Evolutionary conservation across 2,888 invertebrate species (phyloP).

Genomic region (Drosophila kambysellisi): DNA sequence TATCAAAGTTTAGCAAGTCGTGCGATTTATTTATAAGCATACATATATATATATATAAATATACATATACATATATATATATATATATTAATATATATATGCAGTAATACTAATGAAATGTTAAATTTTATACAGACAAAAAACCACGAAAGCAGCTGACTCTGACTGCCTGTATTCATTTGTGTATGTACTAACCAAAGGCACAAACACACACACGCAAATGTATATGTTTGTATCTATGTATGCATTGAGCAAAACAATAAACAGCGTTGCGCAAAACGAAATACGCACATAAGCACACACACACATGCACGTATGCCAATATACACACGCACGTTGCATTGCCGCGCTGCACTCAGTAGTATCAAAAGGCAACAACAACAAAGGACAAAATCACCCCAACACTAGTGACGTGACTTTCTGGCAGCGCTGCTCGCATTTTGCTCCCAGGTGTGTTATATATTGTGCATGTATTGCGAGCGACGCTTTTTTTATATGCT

Average conservation of each 20-base stretch:
- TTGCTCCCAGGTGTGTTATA: conserved; percentile 57
- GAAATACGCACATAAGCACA: conserved; percentile 38
- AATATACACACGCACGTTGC: conserved; percentile 25
- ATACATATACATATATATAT: background rate
- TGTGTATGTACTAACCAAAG: conserved; percentile 7
- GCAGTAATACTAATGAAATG: conserved; percentile 53
- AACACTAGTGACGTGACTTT: conserved; percentile 63
- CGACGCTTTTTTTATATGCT: conserved; percentile 25
- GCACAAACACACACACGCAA: conserved; percentile 1
- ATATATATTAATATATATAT: background rate
- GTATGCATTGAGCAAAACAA: conserved; percentile 43
- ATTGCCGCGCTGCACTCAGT: conserved; percentile 61
- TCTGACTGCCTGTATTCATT: conserved; percentile 7
- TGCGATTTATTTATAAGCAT: background rate
- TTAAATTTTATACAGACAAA: conserved; percentile 36
- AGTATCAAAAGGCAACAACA: conserved; percentile 26
- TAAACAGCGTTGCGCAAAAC: conserved; percentile 55
- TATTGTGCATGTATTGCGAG: conserved; percentile 39
- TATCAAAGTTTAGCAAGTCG: conserved; percentile 52
- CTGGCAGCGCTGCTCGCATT: conserved; percentile 44
- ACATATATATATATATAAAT: background rate
- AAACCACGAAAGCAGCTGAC: conserved; percentile 43
- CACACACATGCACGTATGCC: conserved; percentile 7
- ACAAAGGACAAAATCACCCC: conserved; percentile 46
- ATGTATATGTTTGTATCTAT: conserved; percentile 6